Evolutionary conservation across 2,797 vertebrate genomes (phyloP).

Genomic region (Sebastes minor): DNA sequence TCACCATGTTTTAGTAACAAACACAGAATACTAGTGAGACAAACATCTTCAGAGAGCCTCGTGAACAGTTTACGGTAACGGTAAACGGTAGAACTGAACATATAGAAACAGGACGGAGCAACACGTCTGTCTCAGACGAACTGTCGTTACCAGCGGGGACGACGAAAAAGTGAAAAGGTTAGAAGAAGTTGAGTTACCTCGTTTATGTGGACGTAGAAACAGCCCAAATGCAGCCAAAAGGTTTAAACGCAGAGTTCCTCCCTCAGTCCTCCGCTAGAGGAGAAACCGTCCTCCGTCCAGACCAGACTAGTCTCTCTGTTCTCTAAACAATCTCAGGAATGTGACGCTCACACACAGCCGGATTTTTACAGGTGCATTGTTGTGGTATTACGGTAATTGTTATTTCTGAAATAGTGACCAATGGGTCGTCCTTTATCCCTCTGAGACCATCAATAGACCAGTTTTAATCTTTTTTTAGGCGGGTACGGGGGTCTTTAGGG

Average conservation of each 20-base stretch:
- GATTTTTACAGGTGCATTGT: neutral
- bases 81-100: too few species aligned
- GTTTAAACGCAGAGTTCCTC: neutral
- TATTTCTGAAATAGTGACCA: neutral
- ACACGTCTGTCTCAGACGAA: neutral
- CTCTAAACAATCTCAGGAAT: slow-evolving; percentile 59
- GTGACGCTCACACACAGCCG: slow-evolving; percentile 14
- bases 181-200: slow-evolving; percentile 21
- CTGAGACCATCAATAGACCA: too few species aligned
- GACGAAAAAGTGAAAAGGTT: neutral
- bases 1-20: neutral
- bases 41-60: neutral
- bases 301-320: slow-evolving; percentile 47
- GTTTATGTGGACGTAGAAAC: neutral
- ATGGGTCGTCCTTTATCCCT: too few species aligned
- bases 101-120: neutral
- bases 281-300: slow-evolving; percentile 2
- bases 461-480: too few species aligned
- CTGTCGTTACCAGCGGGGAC: neutral
- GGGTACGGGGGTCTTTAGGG: rapidly evolving
- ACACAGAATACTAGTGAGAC: neutral
- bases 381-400: slow-evolving; percentile 2
- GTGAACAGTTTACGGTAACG: neutral
- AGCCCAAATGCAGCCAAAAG: too few species aligned
- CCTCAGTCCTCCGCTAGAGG: neutral